Evolutionary conservation across 2,113 vertebrate genomes (phyloP), one percentile per base, ranked within the genome.

Genomic region (Coracopsis vasa): DNA sequence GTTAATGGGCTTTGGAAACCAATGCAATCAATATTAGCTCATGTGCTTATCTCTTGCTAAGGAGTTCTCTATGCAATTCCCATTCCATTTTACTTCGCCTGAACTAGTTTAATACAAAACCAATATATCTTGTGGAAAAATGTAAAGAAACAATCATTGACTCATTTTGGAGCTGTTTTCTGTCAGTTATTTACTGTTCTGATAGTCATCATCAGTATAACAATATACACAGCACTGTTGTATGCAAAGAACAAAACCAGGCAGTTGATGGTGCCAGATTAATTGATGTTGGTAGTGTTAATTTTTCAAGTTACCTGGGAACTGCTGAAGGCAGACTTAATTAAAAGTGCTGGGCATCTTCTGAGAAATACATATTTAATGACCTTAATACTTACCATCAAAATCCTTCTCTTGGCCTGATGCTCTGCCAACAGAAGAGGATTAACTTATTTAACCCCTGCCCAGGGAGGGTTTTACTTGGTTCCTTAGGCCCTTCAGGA

Each of bases 1-100:
- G 90, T 47, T 95, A 70, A 96, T 80, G 75, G 87, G 66, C 78
- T 85, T 80, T 93, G 87, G 62, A 91, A 94, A 90, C 27, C 2
- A 1, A 66, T 88, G 81, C 90, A 85, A 89, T 96, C 96, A 51
- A 88, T 93, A 80, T 61, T 29, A 33, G 87, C 50, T 85, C 45
- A 39, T 10, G 2, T 60, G 87, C 84, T 94, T 81, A 74, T 92
- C 91, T 95, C 48, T 64, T 70, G 75, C 86, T 80, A 51, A 39
- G 89, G 67, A 77, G 81, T 78, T 88, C 85, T 62, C 79, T 16
- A 0, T 39, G 50, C 45, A 17, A 58, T 83, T 94, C 58, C 67
- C 39, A 21, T 88, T 70, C 71, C n/a, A 5, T 80, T 91, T 90
- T n/a, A 73, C 71, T 58, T 54, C 84, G 62, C 67, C 39, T 70